phyloP scores from a whole-genome alignment of 1,140 invertebrate species.

The Scylla paramamosain region DNA sequence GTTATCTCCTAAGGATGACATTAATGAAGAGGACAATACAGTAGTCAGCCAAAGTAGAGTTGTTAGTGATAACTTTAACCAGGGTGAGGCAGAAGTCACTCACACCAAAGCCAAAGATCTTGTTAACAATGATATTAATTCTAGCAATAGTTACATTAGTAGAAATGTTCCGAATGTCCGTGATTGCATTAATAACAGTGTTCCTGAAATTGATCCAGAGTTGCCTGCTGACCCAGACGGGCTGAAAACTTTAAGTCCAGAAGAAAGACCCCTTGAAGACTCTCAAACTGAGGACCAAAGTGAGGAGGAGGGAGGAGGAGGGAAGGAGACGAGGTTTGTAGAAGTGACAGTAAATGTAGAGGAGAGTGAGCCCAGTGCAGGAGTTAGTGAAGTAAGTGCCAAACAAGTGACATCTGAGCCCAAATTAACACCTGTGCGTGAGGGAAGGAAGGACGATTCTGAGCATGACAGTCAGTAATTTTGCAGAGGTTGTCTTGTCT shows the following conservation, averaged over 20 bases:
- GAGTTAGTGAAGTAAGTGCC: conserved; percentile 57
- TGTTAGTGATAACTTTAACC: neutral
- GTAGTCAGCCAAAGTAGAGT: neutral
- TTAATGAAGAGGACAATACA: neutral
- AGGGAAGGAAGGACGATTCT: neutral
- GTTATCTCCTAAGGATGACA: neutral
- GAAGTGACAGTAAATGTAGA: conserved; percentile 49
- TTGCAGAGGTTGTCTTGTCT: neutral
- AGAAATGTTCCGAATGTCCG: neutral
- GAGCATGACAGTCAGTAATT: conserved; percentile 15
- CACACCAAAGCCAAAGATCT: neutral
- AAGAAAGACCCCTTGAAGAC: neutral
- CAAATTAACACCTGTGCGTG: conserved; percentile 45
- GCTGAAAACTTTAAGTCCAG: neutral
- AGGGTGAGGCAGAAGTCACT: neutral
- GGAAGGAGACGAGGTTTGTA: conserved; percentile 39
- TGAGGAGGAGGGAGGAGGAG: neutral
- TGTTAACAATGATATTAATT: neutral
- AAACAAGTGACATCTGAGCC: conserved; percentile 24
- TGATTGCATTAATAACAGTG: neutral
- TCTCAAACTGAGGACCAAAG: neutral
- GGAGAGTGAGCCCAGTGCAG: neutral
- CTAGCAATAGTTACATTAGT: neutral
- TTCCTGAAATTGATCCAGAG: conserved; percentile 54
- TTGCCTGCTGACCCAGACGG: conserved; percentile 15